Percentiles rank a stretch among this genome's conserved stretches.
These are phyloP conservation scores for Achroia grisella DNA, from an alignment of 1,140 invertebrate genomes.

Conservation along the genomic window DNA sequence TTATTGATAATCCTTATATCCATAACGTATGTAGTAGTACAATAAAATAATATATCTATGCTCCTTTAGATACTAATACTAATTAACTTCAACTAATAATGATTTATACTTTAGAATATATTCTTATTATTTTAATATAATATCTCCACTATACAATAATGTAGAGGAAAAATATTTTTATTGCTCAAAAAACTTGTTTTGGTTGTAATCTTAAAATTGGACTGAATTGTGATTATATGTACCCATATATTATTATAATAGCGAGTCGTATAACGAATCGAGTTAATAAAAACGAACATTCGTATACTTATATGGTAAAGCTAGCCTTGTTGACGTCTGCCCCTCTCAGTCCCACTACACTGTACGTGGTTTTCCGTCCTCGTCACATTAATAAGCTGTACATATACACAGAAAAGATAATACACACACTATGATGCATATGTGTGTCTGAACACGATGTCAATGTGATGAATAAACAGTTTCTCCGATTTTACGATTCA, in stretches of 20 bases:
- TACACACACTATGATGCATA: constrained; percentile 19
- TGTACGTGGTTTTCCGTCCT: constrained; percentile 41
- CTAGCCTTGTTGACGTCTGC: constrained; percentile 63
- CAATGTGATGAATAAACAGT: constrained; percentile 70
- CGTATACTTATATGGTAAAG: constrained; percentile 63
- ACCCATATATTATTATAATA: constrained; percentile 63
- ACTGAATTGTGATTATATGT: constrained; percentile 34
- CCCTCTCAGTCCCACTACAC: constrained; percentile 48
- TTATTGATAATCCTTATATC: too few species aligned
- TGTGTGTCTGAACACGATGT: constrained; percentile 37
- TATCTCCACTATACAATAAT: too few species aligned
- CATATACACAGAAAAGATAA: constrained; percentile 26
- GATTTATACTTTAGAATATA: too few species aligned
- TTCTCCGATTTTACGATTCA: constrained; percentile 69
- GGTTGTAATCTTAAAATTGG: constrained; percentile 28
- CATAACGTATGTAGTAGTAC: too few species aligned
- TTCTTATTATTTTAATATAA: too few species aligned
- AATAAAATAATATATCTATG: too few species aligned
- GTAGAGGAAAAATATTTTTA: constrained; percentile 1
- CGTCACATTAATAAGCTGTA: constrained; percentile 58
- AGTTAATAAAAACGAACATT: constrained; percentile 69
- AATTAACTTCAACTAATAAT: too few species aligned
- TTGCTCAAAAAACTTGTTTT: constrained; percentile 7
- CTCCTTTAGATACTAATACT: too few species aligned
- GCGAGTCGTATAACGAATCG: constrained; percentile 60